These are phyloP conservation scores for Ophioninae sp. DNA, from an alignment of 2,888 invertebrate species.

Conservation along the genomic window DNA sequence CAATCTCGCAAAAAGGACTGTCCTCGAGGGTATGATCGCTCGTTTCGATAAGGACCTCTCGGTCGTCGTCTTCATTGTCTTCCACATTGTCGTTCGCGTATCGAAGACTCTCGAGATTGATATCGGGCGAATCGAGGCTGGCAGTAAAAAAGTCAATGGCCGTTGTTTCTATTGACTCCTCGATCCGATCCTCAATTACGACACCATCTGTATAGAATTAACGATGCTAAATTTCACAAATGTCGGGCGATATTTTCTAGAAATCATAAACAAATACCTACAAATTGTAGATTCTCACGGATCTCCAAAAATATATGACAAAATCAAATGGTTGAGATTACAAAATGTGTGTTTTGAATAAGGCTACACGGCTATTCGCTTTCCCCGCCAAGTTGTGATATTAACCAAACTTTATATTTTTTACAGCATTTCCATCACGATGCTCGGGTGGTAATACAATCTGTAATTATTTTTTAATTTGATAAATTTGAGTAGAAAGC, in stretches of 20 bases:
- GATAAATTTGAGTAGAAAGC: too few relatives aligned
- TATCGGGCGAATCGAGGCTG: constrained; percentile 82
- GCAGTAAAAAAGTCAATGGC: constrained; percentile 83
- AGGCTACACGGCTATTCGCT: too few relatives aligned
- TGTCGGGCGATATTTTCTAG: not conserved
- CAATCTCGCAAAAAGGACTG: constrained; percentile 36
- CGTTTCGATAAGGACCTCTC: constrained; percentile 72
- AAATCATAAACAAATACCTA: too few relatives aligned
- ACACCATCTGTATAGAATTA: constrained; percentile 61
- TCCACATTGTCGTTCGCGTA: constrained; percentile 78
- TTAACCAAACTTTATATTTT: too few relatives aligned
- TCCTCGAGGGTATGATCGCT: constrained; percentile 17
- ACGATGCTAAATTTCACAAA: constrained; percentile 2
- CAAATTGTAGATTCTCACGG: too few relatives aligned
- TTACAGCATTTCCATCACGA: too few relatives aligned
- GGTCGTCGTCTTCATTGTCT: constrained; percentile 64
- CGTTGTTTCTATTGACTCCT: constrained; percentile 71
- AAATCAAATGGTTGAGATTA: too few relatives aligned
- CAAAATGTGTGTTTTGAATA: too few relatives aligned
- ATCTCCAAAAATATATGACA: too few relatives aligned
- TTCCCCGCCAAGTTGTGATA: too few relatives aligned
- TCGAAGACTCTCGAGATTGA: constrained; percentile 83
- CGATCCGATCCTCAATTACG: constrained; percentile 66
- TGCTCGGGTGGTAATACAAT: too few relatives aligned
- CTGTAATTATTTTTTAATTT: too few relatives aligned